phyloP scores from a whole-genome alignment of 1,140 invertebrate genomes.

The Orius laevigatus region DNA sequence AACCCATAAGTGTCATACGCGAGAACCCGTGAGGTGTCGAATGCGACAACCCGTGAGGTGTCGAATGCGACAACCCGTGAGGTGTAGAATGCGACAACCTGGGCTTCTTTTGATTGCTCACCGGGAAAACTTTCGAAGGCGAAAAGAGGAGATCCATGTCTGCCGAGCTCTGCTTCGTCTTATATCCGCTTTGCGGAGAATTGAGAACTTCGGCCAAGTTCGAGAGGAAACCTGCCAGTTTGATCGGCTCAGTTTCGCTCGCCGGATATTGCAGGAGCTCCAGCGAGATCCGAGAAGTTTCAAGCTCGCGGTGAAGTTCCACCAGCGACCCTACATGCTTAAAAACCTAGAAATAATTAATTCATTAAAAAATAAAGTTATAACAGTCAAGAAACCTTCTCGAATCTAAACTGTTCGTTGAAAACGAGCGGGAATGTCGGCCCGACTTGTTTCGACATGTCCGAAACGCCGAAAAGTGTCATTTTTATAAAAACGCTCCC shows the following conservation, averaged over 20 bases:
- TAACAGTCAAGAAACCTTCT: slow-evolving; percentile 33
- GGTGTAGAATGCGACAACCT: slow-evolving; percentile 1
- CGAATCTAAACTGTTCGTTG: slow-evolving; percentile 45
- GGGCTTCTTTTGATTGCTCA: too few relatives aligned
- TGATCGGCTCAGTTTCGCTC: slow-evolving; percentile 26
- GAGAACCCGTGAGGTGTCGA: too few relatives aligned
- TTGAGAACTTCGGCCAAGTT: slow-evolving; percentile 43
- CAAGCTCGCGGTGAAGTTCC: slow-evolving; percentile 24
- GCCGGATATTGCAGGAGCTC: slow-evolving; percentile 45
- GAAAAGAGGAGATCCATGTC: slow-evolving; percentile 2
- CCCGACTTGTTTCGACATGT: slow-evolving; percentile 36
- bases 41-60: too few relatives aligned
- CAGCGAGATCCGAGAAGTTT: slow-evolving; percentile 38
- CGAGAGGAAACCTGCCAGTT: slow-evolving; percentile 43
- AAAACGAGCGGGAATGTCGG: slow-evolving; percentile 45
- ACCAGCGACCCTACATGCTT: slow-evolving; percentile 5
- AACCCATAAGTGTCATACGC: too few relatives aligned
- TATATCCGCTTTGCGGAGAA: slow-evolving; percentile 28
- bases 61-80: too few relatives aligned
- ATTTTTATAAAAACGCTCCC: slow-evolving; percentile 44
- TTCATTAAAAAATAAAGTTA: too few relatives aligned
- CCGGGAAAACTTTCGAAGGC: background rate
- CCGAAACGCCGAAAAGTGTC: slow-evolving; percentile 37
- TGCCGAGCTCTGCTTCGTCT: background rate
- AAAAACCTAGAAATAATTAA: slow-evolving; percentile 7